Conservation (phyloP, 2,888 invertebrate genomes). For the Schrankia costaestrigalis region DNA sequence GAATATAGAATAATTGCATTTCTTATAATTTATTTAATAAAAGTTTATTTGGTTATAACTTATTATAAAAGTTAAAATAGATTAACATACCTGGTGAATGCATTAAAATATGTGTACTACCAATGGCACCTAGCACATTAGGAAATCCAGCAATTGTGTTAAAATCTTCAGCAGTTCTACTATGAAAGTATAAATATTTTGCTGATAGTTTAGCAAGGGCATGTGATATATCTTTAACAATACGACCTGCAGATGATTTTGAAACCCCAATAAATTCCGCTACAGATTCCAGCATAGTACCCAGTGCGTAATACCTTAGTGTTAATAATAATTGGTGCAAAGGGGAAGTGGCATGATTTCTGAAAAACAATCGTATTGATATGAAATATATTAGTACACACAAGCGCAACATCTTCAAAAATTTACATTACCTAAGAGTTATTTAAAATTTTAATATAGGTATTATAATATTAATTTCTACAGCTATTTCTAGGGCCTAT, state of each 20-base stretch:
- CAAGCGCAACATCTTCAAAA: too few species aligned
- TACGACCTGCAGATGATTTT: conserved; percentile 24
- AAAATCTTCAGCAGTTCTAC: conserved; percentile 15
- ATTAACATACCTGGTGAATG: conserved; percentile 27
- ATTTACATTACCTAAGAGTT: too few species aligned
- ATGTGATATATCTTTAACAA: conserved; percentile 19
- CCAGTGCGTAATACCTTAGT: conserved; percentile 30
- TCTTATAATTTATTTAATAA: background rate
- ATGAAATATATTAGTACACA: too few species aligned
- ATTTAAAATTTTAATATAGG: too few species aligned
- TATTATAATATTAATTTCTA: too few species aligned
- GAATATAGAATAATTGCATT: background rate
- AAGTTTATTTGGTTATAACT: background rate
- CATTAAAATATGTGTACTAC: conserved; percentile 17
- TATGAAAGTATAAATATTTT: conserved; percentile 20
- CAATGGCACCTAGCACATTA: conserved; percentile 27
- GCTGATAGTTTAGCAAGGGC: conserved; percentile 24
- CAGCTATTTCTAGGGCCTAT: too few species aligned
- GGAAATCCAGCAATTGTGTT: conserved; percentile 24
- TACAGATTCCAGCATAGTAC: conserved; percentile 28
- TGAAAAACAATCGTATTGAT: too few species aligned
- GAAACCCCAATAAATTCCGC: conserved; percentile 32
- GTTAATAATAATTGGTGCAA: too few species aligned
- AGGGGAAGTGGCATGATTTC: too few species aligned
- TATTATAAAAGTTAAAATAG: background rate